phyloP scores from a whole-genome alignment of 2,888 invertebrate species.

The Spodoptera littoralis region DNA sequence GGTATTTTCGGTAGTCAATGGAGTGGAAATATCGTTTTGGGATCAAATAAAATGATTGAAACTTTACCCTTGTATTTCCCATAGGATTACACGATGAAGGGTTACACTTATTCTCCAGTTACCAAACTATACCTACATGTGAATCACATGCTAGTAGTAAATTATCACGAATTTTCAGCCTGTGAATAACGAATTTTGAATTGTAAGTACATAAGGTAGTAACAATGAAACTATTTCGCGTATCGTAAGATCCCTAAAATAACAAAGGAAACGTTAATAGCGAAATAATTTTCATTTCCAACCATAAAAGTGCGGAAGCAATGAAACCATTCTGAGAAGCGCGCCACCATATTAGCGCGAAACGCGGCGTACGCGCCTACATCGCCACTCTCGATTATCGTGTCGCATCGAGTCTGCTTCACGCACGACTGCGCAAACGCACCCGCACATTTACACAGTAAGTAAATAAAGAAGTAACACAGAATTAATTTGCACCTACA shows the following conservation, averaged over 20 bases:
- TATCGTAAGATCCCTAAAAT: neutral
- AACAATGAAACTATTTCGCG: no score
- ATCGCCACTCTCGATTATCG: slow-evolving; percentile 37
- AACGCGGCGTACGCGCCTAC: slow-evolving; percentile 25
- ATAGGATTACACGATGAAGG: no score
- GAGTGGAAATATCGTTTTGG: slow-evolving; percentile 19
- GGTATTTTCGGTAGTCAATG: slow-evolving; percentile 12
- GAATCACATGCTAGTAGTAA: no score
- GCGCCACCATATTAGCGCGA: slow-evolving; percentile 27
- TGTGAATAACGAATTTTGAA: no score
- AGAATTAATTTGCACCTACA: neutral
- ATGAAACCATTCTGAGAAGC: slow-evolving; percentile 26
- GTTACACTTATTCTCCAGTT: no score
- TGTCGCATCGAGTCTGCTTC: slow-evolving; percentile 24
- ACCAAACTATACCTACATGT: no score
- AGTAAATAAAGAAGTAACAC: slow-evolving; percentile 14
- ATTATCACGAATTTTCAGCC: no score
- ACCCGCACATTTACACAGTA: slow-evolving; percentile 8
- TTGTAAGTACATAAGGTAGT: no score
- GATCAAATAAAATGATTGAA: slow-evolving; percentile 7
- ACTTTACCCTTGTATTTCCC: no score
- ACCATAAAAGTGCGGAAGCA: slow-evolving; percentile 24
- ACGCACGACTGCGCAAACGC: slow-evolving; percentile 52
- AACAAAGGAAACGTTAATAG: slow-evolving; percentile 3
- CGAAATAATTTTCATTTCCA: slow-evolving; percentile 26